A percentile compares a stretch with the other conserved stretches of the same genome.
These are phyloP conservation scores for Chiroxiphia lanceolata DNA, from an alignment of 2,797 vertebrate genomes.

Conservation along the genomic window DNA sequence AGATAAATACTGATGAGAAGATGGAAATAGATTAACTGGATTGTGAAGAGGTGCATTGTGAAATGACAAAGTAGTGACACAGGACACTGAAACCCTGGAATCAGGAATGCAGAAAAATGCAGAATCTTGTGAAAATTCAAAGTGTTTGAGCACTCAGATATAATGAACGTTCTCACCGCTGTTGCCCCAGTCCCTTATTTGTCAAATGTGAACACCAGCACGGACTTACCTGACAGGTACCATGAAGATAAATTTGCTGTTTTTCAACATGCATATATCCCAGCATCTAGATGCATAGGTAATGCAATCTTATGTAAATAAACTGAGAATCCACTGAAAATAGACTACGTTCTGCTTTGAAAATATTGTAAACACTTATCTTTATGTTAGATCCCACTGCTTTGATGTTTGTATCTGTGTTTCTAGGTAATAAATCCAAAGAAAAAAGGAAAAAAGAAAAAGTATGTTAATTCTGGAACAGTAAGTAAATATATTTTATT, in stretches of 20 bases:
- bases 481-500: conserved; percentile 77
- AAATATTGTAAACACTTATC: background rate
- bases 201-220: background rate
- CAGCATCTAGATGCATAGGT: background rate
- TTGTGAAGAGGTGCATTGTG: background rate
- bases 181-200: background rate
- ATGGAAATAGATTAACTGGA: background rate
- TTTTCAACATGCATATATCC: background rate
- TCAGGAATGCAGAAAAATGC: background rate
- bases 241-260: background rate
- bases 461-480: conserved; percentile 97
- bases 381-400: background rate
- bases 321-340: background rate
- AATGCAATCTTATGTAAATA: background rate
- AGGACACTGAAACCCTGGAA: background rate
- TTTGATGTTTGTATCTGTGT: conserved; percentile 36
- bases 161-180: background rate
- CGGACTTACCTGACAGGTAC: background rate
- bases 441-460: conserved; percentile 98
- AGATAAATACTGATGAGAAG: background rate
- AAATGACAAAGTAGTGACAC: background rate
- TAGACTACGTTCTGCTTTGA: background rate
- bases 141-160: background rate
- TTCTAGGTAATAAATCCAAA: conserved; percentile 95
- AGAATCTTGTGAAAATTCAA: background rate